phyloP scores from a whole-genome alignment of 1,140 invertebrate species.

The Panagrolaimus sp. region DNA sequence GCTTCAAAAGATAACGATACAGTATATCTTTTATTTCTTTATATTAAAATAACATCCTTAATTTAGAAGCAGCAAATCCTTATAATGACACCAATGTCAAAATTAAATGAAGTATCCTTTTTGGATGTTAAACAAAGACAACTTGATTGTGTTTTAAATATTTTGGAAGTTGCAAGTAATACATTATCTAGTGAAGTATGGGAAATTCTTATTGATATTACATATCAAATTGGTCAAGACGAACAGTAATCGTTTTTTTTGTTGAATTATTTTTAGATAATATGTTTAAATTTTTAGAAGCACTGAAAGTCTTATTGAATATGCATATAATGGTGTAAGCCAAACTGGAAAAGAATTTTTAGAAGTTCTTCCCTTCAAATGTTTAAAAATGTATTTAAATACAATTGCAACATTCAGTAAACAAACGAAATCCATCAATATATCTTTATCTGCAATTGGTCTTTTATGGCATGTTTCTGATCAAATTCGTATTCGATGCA shows the following conservation, averaged over 20 bases:
- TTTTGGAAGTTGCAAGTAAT: constrained; percentile 71
- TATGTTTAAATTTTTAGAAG: constrained; percentile 24
- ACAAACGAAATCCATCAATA: constrained; percentile 93
- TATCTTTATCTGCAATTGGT: constrained; percentile 92
- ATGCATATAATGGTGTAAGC: constrained; percentile 90
- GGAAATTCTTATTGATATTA: constrained; percentile 21
- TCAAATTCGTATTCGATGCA: constrained; percentile 41
- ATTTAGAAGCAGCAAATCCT: constrained; percentile 66
- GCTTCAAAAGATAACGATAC: background rate
- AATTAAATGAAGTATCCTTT: constrained; percentile 79
- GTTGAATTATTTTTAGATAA: background rate
- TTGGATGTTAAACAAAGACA: constrained; percentile 88
- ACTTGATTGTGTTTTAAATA: constrained; percentile 84
- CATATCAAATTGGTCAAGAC: background rate
- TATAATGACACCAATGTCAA: constrained; percentile 78
- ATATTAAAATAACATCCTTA: background rate
- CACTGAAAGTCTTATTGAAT: constrained; percentile 79
- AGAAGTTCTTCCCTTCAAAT: constrained; percentile 62
- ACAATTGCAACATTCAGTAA: constrained; percentile 90
- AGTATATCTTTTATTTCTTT: background rate
- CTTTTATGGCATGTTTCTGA: constrained; percentile 59
- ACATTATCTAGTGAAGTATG: constrained; percentile 45
- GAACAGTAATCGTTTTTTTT: background rate
- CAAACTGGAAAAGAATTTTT: constrained; percentile 89
- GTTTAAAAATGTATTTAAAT: constrained; percentile 82